Conservation (phyloP, 1,140 invertebrate species). For the Lethocerus indicus region DNA sequence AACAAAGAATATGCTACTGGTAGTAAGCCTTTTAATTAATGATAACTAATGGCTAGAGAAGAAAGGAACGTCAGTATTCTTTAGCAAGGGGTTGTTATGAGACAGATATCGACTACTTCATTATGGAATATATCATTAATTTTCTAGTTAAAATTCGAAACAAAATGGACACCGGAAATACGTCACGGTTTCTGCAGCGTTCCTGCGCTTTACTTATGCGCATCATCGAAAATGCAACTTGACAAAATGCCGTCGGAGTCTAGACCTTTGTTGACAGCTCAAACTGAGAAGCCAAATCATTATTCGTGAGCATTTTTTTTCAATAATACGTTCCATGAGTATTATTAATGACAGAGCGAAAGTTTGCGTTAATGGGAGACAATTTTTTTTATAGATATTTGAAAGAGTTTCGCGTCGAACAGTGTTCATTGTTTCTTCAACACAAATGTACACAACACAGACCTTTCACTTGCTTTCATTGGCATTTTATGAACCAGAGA, state of each 20-base stretch:
- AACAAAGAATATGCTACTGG: no score
- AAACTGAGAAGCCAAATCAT: conserved; percentile 95
- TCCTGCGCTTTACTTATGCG: conserved; percentile 7
- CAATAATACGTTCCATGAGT: background rate
- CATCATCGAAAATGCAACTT: conserved; percentile 18
- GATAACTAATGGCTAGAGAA: no score
- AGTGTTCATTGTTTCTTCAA: conserved; percentile 95
- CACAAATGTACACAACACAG: conserved; percentile 99
- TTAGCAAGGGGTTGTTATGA: no score
- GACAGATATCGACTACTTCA: no score
- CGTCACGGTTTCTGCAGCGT: conserved; percentile 1
- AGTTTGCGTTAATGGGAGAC: background rate
- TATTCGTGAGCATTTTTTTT: conserved; percentile 64
- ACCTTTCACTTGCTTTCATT: conserved; percentile 98
- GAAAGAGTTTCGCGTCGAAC: conserved; percentile 97
- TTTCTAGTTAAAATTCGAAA: no score
- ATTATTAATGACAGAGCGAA: no score
- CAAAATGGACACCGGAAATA: no score
- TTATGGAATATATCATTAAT: no score
- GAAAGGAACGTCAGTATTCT: no score
- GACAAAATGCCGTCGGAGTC: conserved; percentile 73
- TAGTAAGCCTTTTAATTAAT: no score
- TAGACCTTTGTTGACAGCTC: conserved; percentile 79
- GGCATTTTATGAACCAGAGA: conserved; percentile 99
- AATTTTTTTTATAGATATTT: conserved; percentile 67